Evolutionary conservation across 2,113 vertebrate species (phyloP).

Genomic region (Parotia lawesii): DNA sequence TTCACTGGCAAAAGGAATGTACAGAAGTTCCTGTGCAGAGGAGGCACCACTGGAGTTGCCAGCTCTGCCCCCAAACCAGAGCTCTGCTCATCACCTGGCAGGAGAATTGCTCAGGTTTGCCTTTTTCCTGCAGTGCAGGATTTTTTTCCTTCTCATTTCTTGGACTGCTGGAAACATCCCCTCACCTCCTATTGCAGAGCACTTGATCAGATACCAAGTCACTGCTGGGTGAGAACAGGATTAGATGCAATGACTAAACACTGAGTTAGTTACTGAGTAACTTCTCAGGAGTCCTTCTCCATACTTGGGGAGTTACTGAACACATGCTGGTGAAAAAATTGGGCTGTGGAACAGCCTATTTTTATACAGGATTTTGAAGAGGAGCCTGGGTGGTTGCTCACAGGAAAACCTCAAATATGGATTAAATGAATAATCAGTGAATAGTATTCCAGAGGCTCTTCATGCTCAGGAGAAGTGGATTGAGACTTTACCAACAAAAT

Average conservation of each 20-base stretch:
- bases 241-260: not conserved
- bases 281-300: not conserved
- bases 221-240: not conserved
- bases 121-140: not conserved
- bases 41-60: rapidly evolving
- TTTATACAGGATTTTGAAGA: not conserved
- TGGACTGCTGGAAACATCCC: rapidly evolving
- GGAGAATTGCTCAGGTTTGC: not conserved
- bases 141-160: not conserved
- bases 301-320: not conserved
- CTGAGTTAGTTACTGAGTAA: slow-evolving; percentile 27
- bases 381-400: not conserved
- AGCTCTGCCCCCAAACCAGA: not conserved
- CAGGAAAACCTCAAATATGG: not conserved
- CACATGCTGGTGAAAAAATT: not conserved
- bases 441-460: not conserved
- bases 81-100: not conserved
- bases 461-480: not conserved
- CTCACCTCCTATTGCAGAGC: not conserved
- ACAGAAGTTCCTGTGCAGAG: not conserved
- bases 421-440: not conserved
- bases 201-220: not conserved
- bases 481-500: not conserved
- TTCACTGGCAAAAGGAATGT: rapidly evolving
- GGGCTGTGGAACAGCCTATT: rapidly evolving